Base-by-base conservation (phyloP, 2,113 vertebrate species). In the Macheiramphus alcinus region DNA sequence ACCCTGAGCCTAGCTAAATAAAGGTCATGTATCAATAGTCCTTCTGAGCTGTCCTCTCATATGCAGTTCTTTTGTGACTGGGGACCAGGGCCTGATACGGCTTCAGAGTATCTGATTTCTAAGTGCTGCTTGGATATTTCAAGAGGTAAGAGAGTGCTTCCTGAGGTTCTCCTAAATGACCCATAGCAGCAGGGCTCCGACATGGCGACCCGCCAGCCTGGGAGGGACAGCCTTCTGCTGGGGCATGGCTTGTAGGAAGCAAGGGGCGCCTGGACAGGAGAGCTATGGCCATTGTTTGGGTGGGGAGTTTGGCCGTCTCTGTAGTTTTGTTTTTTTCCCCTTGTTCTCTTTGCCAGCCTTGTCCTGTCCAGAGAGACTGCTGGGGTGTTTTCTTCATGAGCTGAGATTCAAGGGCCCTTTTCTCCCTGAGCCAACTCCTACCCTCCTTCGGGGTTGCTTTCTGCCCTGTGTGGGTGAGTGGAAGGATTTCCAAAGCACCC, bases 321-420 rank as follows among this genome's bases (percentile, higher is more conserved):
- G 17, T 38, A 48, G 50, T 76, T 82, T 88, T 88, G 42, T 1
- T 45, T 75, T 85, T 56, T 56, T 16, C 26, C n/a, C 48, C 26
- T 53, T 52, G 32, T 67, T 94, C 56, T 91, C 38, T 73, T 56
- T 87, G 38, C 58, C 58, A 48, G 74, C 88, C 90, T 95, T 84
- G 40, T 88, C 80, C 67, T 70, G 50, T 78, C 86, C 80, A 71
- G 45, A 61, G 63, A 66, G 63, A 15, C 53, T 61, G 34, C 58
- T 72, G 66, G 66, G 66, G 9, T 8, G 8, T 80, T 68, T 92
- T 63, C 61, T 80, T 89, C 80, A 31, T 58, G 36, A 78, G 47
- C 90, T 92, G 83, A 71, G 65, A 65, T 81, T 81, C 1, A 4
- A 89, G 43, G 55, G n/a, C 9, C 90, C 76, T 93, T 66, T 80